phyloP scores from a whole-genome alignment of 2,797 vertebrate species.

The Gila robusta region DNA sequence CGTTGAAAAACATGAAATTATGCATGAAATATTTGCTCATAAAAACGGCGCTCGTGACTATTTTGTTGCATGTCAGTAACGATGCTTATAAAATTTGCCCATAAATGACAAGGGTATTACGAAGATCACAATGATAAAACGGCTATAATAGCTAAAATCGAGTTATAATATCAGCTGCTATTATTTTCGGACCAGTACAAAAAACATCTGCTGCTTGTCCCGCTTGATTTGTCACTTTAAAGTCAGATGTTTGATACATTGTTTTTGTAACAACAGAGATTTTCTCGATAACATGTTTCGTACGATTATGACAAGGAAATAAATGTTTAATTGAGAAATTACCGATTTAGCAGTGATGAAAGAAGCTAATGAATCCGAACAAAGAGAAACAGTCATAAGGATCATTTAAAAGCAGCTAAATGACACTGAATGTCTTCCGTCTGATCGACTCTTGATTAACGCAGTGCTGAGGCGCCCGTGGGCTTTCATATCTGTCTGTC shows the following conservation, averaged over 20 bases:
- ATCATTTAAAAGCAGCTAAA: conserved; percentile 63
- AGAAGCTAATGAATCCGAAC: conserved; percentile 53
- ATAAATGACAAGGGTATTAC: conserved; percentile 1
- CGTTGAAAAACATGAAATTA: conserved; percentile 27
- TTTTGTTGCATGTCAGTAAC: conserved; percentile 12
- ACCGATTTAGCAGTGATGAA: conserved; percentile 49
- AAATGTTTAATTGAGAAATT: conserved; percentile 55
- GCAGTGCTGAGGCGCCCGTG: conserved; percentile 79
- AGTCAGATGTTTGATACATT: conserved; percentile 21
- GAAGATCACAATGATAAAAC: conserved; percentile 11
- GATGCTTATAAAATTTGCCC: conserved; percentile 10
- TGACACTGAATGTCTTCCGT: conserved; percentile 70
- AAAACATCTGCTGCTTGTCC: conserved; percentile 23
- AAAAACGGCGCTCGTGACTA: conserved; percentile 21
- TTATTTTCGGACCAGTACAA: conserved; percentile 13
- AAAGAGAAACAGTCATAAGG: conserved; percentile 55
- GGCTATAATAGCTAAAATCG: background rate
- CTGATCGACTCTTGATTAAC: conserved; percentile 83
- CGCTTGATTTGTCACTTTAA: conserved; percentile 16
- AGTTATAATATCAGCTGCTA: conserved; percentile 1
- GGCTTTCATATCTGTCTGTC: conserved; percentile 82
- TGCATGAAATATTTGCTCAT: conserved; percentile 12
- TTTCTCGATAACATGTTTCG: conserved; percentile 17
- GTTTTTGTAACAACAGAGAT: conserved; percentile 36
- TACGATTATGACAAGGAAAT: background rate